phyloP scores from a whole-genome alignment of 2,888 invertebrate genomes.

The Aphodius granarius region DNA sequence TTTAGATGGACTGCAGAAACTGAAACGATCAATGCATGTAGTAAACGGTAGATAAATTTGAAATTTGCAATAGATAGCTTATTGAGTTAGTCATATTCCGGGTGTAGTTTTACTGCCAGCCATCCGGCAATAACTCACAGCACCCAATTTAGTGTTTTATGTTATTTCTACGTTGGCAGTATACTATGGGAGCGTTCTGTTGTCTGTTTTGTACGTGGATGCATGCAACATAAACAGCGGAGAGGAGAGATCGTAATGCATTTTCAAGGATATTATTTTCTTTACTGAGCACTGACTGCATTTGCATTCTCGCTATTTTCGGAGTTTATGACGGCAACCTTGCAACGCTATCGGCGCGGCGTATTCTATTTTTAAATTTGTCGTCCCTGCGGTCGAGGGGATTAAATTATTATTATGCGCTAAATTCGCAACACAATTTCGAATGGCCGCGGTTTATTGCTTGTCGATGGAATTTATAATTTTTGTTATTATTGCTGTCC shows the following conservation, averaged over 20 bases:
- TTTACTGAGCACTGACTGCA: conserved; percentile 16
- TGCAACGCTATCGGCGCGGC: background rate
- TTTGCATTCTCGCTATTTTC: conserved; percentile 23
- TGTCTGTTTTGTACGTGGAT: background rate
- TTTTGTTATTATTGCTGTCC: background rate
- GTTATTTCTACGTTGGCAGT: background rate
- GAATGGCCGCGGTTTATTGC: background rate
- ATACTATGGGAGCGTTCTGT: background rate
- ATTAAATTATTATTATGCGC: conserved; percentile 3
- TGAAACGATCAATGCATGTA: background rate
- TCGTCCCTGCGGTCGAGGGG: background rate
- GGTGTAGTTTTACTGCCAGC: background rate
- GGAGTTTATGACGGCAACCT: conserved; percentile 22
- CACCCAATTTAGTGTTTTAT: conserved; percentile 18
- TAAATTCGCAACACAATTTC: background rate
- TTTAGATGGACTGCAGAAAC: background rate
- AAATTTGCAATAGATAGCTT: background rate
- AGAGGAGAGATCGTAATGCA: conserved; percentile 12
- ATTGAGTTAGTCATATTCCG: background rate
- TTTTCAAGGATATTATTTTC: conserved; percentile 24
- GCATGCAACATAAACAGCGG: background rate
- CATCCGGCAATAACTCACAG: conserved; percentile 14
- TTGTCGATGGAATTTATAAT: background rate
- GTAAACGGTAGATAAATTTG: background rate
- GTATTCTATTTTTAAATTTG: conserved; percentile 1